These are phyloP conservation scores for Alauda arvensis DNA, from an alignment of 2,797 vertebrate species.

Conservation along the genomic window DNA sequence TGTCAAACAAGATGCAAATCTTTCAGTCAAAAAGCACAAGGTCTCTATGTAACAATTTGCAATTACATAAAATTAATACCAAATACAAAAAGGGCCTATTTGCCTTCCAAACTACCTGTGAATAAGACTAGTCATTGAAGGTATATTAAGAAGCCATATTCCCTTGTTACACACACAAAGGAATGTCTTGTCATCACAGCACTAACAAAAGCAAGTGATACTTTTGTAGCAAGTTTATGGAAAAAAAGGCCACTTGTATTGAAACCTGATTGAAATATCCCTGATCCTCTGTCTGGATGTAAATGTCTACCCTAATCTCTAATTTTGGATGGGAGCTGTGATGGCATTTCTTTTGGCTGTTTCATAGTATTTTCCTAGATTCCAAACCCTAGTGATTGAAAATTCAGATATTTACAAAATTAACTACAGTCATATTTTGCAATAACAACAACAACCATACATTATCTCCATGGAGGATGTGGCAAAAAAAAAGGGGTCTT, in stretches of 20 bases:
- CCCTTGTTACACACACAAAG: neutral
- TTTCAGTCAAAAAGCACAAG: neutral
- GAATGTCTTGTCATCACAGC: neutral
- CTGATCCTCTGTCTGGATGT: neutral
- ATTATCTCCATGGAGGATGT: neutral
- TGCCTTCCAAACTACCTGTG: neutral
- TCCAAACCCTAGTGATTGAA: neutral
- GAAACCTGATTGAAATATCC: neutral
- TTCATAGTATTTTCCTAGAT: neutral
- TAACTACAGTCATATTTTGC: neutral
- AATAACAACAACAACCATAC: neutral
- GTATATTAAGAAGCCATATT: neutral
- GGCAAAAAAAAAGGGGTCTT: neutral
- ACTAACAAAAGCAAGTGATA: neutral
- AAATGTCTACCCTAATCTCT: neutral
- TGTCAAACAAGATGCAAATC: neutral
- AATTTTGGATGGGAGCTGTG: neutral
- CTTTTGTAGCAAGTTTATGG: neutral
- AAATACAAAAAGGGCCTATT: neutral
- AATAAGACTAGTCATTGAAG: neutral
- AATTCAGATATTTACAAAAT: neutral
- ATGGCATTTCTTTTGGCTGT: neutral
- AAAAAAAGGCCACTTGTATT: neutral
- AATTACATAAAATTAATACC: neutral
- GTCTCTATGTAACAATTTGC: neutral